phyloP scores from a whole-genome alignment of 2,113 vertebrate species.

The Mesitornis unicolor region DNA sequence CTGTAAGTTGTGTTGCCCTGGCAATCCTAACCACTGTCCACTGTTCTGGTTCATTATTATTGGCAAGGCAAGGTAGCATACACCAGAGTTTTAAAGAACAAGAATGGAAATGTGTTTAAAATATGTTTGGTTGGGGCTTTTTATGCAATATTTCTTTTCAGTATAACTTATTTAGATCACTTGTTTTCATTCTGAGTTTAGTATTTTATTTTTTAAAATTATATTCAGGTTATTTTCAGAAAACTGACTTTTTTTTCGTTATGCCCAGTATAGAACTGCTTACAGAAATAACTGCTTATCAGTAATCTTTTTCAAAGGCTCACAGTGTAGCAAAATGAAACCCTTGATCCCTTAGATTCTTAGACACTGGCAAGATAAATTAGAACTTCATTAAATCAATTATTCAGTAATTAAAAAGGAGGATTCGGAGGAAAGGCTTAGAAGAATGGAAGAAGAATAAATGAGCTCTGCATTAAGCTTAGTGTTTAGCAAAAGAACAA shows the following conservation, averaged over 20 bases:
- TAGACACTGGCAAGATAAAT: background rate
- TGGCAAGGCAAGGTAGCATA: background rate
- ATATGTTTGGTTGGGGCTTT: background rate
- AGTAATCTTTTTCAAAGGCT: background rate
- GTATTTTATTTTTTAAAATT: background rate
- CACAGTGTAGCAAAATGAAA: background rate
- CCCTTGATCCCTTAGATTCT: background rate
- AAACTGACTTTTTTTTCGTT: background rate
- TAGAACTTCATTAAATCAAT: background rate
- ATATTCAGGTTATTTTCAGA: background rate
- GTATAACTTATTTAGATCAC: background rate
- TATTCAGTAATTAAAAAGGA: background rate
- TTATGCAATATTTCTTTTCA: background rate
- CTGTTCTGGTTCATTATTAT: slow-evolving; percentile 5
- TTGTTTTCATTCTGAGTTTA: background rate
- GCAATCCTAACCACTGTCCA: background rate
- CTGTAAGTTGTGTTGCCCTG: background rate
- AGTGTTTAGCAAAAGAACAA: background rate
- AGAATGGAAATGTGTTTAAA: background rate
- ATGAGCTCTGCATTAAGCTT: background rate
- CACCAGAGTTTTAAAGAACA: background rate
- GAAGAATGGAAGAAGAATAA: background rate
- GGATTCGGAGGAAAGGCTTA: background rate
- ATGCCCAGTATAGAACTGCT: background rate
- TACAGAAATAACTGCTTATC: background rate